These are phyloP conservation scores for Acronicta alni DNA, from an alignment of 2,888 invertebrate genomes.

Conservation along the genomic window DNA sequence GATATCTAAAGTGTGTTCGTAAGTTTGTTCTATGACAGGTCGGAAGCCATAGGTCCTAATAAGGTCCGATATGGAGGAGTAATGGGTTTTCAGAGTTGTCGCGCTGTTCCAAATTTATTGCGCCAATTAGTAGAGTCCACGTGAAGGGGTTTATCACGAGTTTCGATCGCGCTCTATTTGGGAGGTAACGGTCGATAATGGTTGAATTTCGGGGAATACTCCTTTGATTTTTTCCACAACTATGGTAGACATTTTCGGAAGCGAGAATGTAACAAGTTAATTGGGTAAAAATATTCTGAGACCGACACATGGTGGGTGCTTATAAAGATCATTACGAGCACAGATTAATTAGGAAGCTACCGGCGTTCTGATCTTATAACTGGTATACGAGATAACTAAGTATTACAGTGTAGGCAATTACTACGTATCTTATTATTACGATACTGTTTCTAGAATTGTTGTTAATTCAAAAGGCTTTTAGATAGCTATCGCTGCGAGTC, in stretches of 20 bases:
- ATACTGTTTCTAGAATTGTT: conserved; percentile 53
- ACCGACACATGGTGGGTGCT: conserved; percentile 75
- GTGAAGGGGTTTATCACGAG: conserved; percentile 82
- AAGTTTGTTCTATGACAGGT: conserved; percentile 69
- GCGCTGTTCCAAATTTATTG: conserved; percentile 84
- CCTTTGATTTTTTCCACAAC: conserved; percentile 73
- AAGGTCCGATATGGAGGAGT: conserved; percentile 71
- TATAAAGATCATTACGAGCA: conserved; percentile 73
- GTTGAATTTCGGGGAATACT: conserved; percentile 83
- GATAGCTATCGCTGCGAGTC: conserved; percentile 31
- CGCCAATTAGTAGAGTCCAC: conserved; percentile 87
- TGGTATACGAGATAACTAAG: conserved; percentile 66
- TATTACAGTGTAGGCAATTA: conserved; percentile 60
- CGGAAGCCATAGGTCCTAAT: conserved; percentile 70
- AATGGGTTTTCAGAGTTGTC: conserved; percentile 77
- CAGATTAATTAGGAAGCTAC: conserved; percentile 81
- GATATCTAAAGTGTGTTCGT: conserved; percentile 68
- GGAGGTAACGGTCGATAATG: conserved; percentile 87
- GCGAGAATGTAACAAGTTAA: conserved; percentile 88
- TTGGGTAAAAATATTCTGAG: conserved; percentile 83
- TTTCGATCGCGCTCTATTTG: conserved; percentile 85
- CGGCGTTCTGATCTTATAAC: conserved; percentile 68
- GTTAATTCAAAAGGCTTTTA: conserved; percentile 42
- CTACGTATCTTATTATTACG: conserved; percentile 52
- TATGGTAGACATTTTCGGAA: conserved; percentile 82